Evolutionary conservation across 2,797 vertebrate species (phyloP), one percentile per base, ranked within the genome.

Genomic region (Centroberyx gerrardi): DNA sequence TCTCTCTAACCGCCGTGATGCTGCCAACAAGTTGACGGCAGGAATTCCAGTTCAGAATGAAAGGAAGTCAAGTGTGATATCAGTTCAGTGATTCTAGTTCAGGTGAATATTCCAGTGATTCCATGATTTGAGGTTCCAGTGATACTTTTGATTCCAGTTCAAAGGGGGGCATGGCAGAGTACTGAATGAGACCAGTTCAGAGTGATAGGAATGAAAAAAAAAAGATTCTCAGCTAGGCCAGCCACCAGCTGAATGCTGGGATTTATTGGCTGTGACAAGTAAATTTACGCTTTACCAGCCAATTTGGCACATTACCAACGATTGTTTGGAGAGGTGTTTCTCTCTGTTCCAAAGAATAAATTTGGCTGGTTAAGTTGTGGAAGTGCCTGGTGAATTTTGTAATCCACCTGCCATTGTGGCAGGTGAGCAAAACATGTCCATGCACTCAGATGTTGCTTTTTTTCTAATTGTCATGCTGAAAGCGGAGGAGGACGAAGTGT

Each of bases 401-500:
- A 40, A 58, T 31, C 38, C 49, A 46, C 62, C 67, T 62, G 61
- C 62, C 54, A 51, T 53, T 60, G 8, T 61, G 74, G 64, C 68
- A 83, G 67, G 78, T 67, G 78, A 53, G 58, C 75, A 52, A 36
- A 58, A n/a, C 8, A 22, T 62, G 77, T 60, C 75, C 74, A 29
- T 49, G 44, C 56, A 48, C 76, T 81, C 73, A 22, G 73, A 74
- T 69, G 80, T 14, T n/a, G 54, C 18, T 33, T n/a, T 22, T 27
- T 44, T 2, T 42, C 22, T 8, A 27, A 14, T 27, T 51, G n/a
- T 22, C 48, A 51, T 3, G 78, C 75, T 81, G 66, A 81, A 81
- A 83, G 82, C 76, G 74, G 67, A 78, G 53, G 61, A 67, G 40
- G 71, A 14, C 51, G 18, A 74, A 66, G 80, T 42, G 78, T 73